Percentiles rank a stretch among this genome's conserved stretches.
These are phyloP conservation scores for Caenorhabditis sulstoni DNA, from an alignment of 2,888 invertebrate genomes.

Conservation along the genomic window DNA sequence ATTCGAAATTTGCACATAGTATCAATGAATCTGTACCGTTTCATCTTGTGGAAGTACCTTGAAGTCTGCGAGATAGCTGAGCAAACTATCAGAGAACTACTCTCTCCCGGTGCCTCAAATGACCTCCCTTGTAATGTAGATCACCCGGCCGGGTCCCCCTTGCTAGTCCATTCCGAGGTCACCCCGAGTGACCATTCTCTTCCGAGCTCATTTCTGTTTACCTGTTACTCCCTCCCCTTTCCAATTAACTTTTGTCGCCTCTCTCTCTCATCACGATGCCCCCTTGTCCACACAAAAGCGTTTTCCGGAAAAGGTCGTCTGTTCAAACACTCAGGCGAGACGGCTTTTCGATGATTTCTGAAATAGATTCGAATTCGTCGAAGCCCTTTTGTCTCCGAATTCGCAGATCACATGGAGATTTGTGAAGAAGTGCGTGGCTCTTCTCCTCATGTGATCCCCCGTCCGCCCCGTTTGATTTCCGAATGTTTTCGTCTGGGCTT, in stretches of 20 bases:
- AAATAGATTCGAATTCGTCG: conserved; percentile 32
- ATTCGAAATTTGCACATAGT: too few relatives aligned
- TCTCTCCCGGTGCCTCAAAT: too few relatives aligned
- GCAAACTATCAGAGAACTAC: too few relatives aligned
- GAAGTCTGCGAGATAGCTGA: too few relatives aligned
- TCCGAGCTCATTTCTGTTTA: too few relatives aligned
- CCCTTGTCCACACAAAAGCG: conserved; percentile 7
- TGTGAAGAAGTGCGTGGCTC: neutral
- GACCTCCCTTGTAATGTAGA: too few relatives aligned
- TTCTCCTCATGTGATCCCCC: too few relatives aligned
- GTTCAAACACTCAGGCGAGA: conserved; percentile 33
- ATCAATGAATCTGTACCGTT: too few relatives aligned
- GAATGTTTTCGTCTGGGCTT: neutral
- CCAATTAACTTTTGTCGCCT: neutral
- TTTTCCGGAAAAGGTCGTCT: conserved; percentile 22
- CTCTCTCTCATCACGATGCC: neutral
- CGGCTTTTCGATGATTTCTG: conserved; percentile 45
- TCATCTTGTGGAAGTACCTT: too few relatives aligned
- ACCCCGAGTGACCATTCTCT: too few relatives aligned
- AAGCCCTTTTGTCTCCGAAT: conserved; percentile 13
- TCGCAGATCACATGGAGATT: neutral
- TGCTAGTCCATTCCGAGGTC: too few relatives aligned
- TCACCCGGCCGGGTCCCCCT: too few relatives aligned
- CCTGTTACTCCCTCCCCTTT: neutral
- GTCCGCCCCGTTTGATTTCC: neutral